Conservation (phyloP, 1,140 invertebrate species). For the Euwallacea similis region DNA sequence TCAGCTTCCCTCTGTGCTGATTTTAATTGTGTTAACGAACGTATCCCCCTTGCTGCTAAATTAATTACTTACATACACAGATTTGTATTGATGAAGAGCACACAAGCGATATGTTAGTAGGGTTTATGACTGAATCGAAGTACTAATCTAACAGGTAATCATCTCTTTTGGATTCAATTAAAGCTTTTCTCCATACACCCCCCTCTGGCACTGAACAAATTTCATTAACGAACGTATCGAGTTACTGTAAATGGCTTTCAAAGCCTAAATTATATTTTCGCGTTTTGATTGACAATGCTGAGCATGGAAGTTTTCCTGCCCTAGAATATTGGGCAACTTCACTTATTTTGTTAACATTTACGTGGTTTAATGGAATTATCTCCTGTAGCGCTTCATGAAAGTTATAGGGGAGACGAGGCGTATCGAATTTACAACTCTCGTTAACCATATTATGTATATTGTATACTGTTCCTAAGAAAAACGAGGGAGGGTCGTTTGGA, state of each 20-base stretch:
- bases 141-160: too few relatives aligned
- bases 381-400: too few relatives aligned
- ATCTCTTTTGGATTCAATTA: too few relatives aligned
- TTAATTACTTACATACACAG: slow-evolving; percentile 4
- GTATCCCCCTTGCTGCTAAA: slow-evolving; percentile 6
- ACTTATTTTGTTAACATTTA: neutral
- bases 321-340: neutral
- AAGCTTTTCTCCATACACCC: too few relatives aligned
- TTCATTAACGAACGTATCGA: too few relatives aligned
- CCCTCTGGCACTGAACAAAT: too few relatives aligned
- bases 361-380: slow-evolving; percentile 7
- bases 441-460: slow-evolving; percentile 8
- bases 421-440: slow-evolving; percentile 3
- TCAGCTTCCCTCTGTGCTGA: slow-evolving; percentile 2
- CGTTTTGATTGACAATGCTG: too few relatives aligned
- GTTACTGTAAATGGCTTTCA: too few relatives aligned
- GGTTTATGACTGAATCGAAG: neutral
- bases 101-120: neutral
- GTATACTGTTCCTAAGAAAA: neutral
- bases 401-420: neutral
- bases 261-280: too few relatives aligned
- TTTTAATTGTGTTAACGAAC: slow-evolving; percentile 7
- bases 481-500: too few relatives aligned
- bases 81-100: neutral
- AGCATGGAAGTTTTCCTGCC: too few relatives aligned